Conservation (phyloP, 2,888 invertebrate species). For the Escarpia spicata region DNA sequence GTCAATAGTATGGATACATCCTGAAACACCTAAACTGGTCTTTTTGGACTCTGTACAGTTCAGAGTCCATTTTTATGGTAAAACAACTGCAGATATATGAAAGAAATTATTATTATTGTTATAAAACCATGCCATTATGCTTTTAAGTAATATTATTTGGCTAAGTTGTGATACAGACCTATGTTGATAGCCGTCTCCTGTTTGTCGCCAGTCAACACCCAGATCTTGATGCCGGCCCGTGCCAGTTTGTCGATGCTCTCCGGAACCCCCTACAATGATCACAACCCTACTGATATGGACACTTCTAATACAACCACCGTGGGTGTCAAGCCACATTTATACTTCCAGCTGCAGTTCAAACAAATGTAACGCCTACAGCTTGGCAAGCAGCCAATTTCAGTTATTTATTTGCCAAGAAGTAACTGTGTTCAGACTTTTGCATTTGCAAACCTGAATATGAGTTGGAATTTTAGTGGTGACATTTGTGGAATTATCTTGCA, state of each 20-base stretch:
- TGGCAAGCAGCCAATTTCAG: background rate
- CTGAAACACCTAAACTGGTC: background rate
- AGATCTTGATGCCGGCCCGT: constrained; percentile 84
- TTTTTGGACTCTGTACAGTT: too few species aligned
- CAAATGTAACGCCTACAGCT: background rate
- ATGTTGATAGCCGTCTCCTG: constrained; percentile 99
- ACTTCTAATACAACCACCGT: background rate
- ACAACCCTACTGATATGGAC: constrained; percentile 90
- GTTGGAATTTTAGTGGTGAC: background rate
- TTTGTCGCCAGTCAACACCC: constrained; percentile 99
- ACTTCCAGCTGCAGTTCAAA: background rate
- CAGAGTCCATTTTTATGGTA: too few species aligned
- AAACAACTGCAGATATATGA: too few species aligned
- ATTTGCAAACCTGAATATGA: background rate
- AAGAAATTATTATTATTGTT: too few species aligned
- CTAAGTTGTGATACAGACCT: constrained; percentile 64
- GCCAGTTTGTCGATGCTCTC: constrained; percentile 93
- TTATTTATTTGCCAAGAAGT: background rate
- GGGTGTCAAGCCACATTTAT: background rate
- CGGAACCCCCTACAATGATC: constrained; percentile 75
- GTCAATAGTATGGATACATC: background rate
- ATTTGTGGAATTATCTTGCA: background rate
- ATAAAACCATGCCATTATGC: too few species aligned
- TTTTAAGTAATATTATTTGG: too few species aligned
- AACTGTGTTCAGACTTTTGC: background rate